Conservation (phyloP, 1,140 invertebrate genomes). For the Hypothenemus hampei region DNA sequence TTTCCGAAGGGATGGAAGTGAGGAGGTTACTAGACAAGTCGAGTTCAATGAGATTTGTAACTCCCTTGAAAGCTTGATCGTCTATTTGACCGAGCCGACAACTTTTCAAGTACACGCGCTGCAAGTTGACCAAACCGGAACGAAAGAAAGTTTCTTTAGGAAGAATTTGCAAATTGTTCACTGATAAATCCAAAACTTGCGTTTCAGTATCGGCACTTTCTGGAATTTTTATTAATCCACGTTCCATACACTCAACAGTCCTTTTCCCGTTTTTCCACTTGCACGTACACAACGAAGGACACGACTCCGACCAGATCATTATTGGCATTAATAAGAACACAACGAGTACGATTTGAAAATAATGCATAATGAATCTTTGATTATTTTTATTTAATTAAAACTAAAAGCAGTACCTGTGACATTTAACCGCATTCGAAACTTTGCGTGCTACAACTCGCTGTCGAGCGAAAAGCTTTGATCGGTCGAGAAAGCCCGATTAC, state of each 20-base stretch:
- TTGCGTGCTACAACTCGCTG: neutral
- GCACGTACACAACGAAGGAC: slow-evolving; percentile 75
- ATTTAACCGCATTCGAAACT: too few relatives aligned
- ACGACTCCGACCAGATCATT: slow-evolving; percentile 46
- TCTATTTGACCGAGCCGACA: slow-evolving; percentile 84
- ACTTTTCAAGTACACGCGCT: slow-evolving; percentile 73
- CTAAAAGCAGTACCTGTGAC: too few relatives aligned
- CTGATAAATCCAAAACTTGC: slow-evolving; percentile 83
- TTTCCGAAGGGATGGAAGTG: slow-evolving; percentile 68
- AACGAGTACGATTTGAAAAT: neutral
- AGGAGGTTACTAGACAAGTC: slow-evolving; percentile 81
- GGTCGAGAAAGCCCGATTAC: neutral
- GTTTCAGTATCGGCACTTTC: slow-evolving; percentile 77
- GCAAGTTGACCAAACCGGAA: slow-evolving; percentile 77
- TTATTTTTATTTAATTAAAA: too few relatives aligned
- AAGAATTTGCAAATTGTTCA: slow-evolving; percentile 78
- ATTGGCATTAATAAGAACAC: neutral
- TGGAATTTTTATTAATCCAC: slow-evolving; percentile 74
- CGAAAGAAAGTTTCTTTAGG: slow-evolving; percentile 73
- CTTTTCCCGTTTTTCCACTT: slow-evolving; percentile 92
- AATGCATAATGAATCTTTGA: too few relatives aligned
- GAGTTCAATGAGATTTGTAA: slow-evolving; percentile 84
- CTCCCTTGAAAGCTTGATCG: slow-evolving; percentile 69
- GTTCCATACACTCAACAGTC: slow-evolving; percentile 81
- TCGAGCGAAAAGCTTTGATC: neutral